A percentile compares a stretch with the other conserved stretches of the same genome.
Evolutionary conservation across 2,113 vertebrate genomes (phyloP).

Genomic region (Apistogramma diplotaenia): DNA sequence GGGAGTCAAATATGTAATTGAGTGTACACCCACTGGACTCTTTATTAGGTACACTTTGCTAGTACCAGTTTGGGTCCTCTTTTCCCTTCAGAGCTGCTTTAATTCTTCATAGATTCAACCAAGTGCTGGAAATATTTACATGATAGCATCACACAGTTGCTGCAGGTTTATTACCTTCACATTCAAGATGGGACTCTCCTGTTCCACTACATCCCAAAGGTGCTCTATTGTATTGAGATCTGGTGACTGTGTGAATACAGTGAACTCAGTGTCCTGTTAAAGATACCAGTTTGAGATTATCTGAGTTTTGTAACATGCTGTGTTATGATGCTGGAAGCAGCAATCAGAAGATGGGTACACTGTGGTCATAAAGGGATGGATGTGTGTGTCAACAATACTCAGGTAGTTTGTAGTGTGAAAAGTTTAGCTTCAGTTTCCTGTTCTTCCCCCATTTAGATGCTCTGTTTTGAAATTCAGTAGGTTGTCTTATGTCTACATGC

Average conservation of each 20-base stretch:
- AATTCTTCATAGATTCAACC: neutral
- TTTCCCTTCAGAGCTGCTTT: neutral
- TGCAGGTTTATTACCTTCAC: neutral
- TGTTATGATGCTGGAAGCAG: too few species aligned
- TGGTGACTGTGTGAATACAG: too few species aligned
- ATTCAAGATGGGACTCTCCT: neutral
- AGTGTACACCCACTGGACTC: neutral
- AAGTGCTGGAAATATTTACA: neutral
- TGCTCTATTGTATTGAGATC: too few species aligned
- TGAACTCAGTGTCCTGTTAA: too few species aligned
- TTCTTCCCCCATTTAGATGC: neutral
- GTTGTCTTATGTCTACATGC: neutral
- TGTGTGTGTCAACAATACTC: too few species aligned
- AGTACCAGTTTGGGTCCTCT: neutral
- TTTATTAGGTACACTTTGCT: neutral
- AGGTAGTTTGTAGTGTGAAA: too few species aligned
- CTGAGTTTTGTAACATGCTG: too few species aligned
- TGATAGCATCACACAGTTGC: neutral
- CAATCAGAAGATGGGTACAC: too few species aligned
- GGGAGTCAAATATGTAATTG: neutral
- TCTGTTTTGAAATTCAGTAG: neutral
- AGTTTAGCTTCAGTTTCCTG: too few species aligned
- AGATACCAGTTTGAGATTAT: too few species aligned
- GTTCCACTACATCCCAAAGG: too few species aligned
- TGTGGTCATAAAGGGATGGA: too few species aligned